A percentile compares a stretch with the other conserved stretches of the same genome.
Evolutionary conservation across 2,113 vertebrate genomes (phyloP).

Genomic region (Bubo bubo): DNA sequence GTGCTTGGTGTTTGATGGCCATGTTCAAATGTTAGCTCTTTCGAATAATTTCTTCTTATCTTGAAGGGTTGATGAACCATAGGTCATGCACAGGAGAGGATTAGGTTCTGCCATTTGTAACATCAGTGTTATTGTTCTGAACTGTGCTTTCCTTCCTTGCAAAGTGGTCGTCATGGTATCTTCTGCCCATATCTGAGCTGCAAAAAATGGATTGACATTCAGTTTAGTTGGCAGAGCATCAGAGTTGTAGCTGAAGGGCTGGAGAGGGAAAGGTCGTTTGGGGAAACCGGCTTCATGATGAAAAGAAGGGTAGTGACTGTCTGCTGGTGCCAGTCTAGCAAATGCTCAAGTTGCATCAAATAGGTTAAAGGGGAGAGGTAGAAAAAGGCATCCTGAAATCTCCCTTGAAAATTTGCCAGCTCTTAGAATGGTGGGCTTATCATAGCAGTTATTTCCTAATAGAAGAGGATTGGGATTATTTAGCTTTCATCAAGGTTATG

Average conservation of each 20-base stretch:
- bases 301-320: background rate
- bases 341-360: background rate
- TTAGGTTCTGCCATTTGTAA: background rate
- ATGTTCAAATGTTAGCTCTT: background rate
- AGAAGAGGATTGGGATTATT: background rate
- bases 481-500: background rate
- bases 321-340: background rate
- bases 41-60: background rate
- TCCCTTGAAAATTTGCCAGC: background rate
- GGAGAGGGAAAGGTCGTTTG: background rate
- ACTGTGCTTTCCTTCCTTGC: background rate
- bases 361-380: background rate
- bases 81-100: background rate
- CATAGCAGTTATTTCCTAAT: background rate
- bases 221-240: background rate
- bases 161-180: background rate
- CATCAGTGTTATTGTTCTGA: background rate
- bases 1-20: background rate
- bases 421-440: background rate
- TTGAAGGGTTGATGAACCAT: background rate
- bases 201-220: accelerated
- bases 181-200: background rate
- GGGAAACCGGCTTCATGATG: background rate
- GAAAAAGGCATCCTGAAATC: background rate
- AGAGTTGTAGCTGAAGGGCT: background rate